Conservation (phyloP, 37 sponge, comb jelly and placozoan species). For the Geodia barretti region DNA sequence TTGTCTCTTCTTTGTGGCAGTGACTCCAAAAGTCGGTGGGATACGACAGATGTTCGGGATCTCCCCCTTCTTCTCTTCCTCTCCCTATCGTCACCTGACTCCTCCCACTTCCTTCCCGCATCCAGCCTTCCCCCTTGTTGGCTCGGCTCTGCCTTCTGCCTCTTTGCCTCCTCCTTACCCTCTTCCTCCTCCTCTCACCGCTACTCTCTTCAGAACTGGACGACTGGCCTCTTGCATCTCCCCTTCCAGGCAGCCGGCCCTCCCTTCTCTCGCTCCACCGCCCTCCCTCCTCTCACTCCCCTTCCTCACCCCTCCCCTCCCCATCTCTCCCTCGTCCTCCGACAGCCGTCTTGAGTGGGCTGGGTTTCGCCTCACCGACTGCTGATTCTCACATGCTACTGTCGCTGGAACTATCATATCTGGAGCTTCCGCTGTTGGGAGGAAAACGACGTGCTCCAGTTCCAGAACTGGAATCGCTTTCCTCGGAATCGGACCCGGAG, state of each 20-base stretch:
- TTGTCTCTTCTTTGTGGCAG: background rate
- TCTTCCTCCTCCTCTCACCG: conserved; percentile 5
- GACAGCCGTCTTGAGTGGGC: background rate
- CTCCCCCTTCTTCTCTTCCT: conserved; percentile 18
- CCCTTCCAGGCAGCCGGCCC: background rate
- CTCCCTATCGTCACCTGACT: background rate
- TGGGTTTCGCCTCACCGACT: conserved; percentile 30
- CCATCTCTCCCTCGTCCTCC: conserved; percentile 20
- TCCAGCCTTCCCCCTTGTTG: background rate
- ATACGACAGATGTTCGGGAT: background rate
- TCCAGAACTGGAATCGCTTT: conserved; percentile 10
- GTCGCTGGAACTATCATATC: conserved; percentile 5
- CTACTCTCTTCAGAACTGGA: conserved; percentile 31
- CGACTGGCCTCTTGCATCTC: background rate
- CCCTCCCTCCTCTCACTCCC: background rate
- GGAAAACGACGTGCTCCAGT: conserved; percentile 26
- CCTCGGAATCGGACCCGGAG: conserved; percentile 21
- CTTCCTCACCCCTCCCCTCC: conserved; percentile 19
- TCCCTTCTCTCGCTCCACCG: background rate
- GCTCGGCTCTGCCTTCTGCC: background rate
- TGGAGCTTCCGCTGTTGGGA: conserved; percentile 25
- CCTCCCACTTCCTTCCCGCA: background rate
- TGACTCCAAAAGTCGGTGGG: background rate
- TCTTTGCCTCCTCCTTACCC: background rate
- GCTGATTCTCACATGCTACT: no score